A percentile compares a stretch with the other conserved stretches of the same genome.
phyloP scores from a whole-genome alignment of 2,113 vertebrate species.

The Excalfactoria chinensis region DNA sequence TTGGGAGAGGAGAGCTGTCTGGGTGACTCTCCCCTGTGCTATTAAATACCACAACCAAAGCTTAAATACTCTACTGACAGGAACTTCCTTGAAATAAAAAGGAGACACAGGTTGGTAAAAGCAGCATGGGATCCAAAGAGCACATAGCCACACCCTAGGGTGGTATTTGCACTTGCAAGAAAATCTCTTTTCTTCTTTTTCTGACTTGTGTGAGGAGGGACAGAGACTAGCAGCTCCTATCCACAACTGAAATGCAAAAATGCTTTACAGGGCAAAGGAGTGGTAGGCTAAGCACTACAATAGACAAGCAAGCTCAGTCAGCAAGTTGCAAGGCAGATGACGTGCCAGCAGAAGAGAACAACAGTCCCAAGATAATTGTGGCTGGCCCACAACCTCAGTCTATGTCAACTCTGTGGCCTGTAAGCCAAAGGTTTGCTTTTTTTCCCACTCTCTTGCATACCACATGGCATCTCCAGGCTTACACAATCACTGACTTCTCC shows the following conservation, averaged over 20 bases:
- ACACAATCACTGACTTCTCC: conserved; percentile 14
- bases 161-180: background rate
- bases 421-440: conserved; percentile 61
- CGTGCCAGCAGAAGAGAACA: conserved; percentile 59
- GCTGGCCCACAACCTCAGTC: conserved; percentile 49
- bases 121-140: background rate
- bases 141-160: background rate
- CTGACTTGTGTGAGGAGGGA: background rate
- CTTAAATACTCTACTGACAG: background rate
- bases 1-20: background rate
- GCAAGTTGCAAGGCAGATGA: conserved; percentile 62
- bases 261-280: conserved; percentile 41
- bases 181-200: background rate
- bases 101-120: background rate
- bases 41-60: background rate
- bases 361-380: conserved; percentile 60
- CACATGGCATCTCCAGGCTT: conserved; percentile 33
- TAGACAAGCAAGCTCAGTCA: conserved; percentile 51
- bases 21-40: background rate
- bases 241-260: conserved; percentile 14
- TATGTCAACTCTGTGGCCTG: conserved; percentile 50
- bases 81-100: background rate
- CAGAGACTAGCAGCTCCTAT: background rate
- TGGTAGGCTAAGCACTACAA: background rate
- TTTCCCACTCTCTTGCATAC: conserved; percentile 40